Evolutionary conservation across 1,140 invertebrate species (phyloP), one percentile per base, ranked within the genome.

Genomic region (Aphis craccivora): DNA sequence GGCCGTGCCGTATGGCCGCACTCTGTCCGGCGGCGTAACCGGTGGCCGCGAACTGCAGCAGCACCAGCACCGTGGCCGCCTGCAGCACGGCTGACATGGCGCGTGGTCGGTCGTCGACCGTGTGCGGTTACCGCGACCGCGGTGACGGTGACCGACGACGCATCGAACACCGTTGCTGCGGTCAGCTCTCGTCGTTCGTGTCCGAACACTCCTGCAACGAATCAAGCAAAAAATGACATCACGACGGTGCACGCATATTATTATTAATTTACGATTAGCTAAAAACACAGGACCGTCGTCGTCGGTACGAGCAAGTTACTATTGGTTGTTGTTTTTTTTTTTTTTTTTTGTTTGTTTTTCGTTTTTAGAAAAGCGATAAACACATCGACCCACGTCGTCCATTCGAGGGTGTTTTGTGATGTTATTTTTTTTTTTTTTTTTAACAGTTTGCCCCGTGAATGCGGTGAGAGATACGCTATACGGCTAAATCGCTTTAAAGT

Each of bases 1-100:
- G 81, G 25, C 91, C 91, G 81, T 93, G 91, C 91, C 91, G 45
- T 30, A 93, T 93, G n/a, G 60, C 60, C 60, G 60, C 30, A 1
- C 60, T 6, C 60, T 76, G 60, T n/a, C 91, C 91, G 20, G 45
- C 37, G 20, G 76, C 37, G 22, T 37, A 53, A 18, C 35, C 23
- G 5, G 40, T 53, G 35, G 81, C 35, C 48, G 14, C 30, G 6
- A 35, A 84, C 35, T 55, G 23, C 23, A 55, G 2, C n/a, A 93
- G 6, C n/a, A 55, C 53, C n/a, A 92, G n/a, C 25, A 9, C 53
- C 18, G 51, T 6, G 23, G 60, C 60, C 60, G 14, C 7, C 7
- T 23, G 35, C 30, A 20, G 40, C 8, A 37, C 6, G 87, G 18
- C n/a, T 5, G 89, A 18, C 89, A 92, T 92, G 7, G 11, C 84